phyloP scores from a whole-genome alignment of 1,140 invertebrate genomes.

The Helicoverpa zea region DNA sequence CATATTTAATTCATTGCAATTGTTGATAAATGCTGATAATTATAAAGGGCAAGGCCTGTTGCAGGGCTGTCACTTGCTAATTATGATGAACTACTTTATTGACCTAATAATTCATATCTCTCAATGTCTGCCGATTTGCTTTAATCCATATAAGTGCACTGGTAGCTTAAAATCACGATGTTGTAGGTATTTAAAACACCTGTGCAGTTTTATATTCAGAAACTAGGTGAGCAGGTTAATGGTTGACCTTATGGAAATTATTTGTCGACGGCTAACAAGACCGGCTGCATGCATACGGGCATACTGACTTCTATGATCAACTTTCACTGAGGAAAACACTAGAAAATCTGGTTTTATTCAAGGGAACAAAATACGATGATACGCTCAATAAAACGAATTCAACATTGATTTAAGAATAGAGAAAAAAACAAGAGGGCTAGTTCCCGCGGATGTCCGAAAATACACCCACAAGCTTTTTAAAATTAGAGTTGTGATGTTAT shows the following conservation, averaged over 20 bases:
- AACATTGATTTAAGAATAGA: conserved; percentile 40
- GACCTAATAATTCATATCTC: conserved; percentile 28
- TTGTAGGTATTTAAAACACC: conserved; percentile 16
- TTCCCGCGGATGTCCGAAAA: conserved; percentile 48
- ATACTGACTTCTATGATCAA: conserved; percentile 10
- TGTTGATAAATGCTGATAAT: conserved; percentile 20
- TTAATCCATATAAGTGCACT: neutral
- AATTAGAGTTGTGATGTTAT: conserved; percentile 25
- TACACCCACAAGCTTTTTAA: conserved; percentile 24
- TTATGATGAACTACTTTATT: conserved; percentile 15
- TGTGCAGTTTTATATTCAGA: conserved; percentile 36
- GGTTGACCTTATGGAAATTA: conserved; percentile 46
- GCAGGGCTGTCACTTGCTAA: neutral
- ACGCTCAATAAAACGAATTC: conserved; percentile 4
- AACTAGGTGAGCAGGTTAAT: conserved; percentile 43
- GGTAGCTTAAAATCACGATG: no score
- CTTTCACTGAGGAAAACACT: neutral
- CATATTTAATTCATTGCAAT: conserved; percentile 5
- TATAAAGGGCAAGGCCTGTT: neutral
- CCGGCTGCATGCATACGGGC: conserved; percentile 8
- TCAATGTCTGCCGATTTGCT: conserved; percentile 9
- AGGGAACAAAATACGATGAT: neutral
- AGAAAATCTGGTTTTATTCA: neutral
- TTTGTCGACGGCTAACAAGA: conserved; percentile 17
- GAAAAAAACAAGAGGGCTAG: conserved; percentile 22